These are phyloP conservation scores for Hemibagrus wyckioides DNA, from an alignment of 2,113 vertebrate species.

Conservation along the genomic window DNA sequence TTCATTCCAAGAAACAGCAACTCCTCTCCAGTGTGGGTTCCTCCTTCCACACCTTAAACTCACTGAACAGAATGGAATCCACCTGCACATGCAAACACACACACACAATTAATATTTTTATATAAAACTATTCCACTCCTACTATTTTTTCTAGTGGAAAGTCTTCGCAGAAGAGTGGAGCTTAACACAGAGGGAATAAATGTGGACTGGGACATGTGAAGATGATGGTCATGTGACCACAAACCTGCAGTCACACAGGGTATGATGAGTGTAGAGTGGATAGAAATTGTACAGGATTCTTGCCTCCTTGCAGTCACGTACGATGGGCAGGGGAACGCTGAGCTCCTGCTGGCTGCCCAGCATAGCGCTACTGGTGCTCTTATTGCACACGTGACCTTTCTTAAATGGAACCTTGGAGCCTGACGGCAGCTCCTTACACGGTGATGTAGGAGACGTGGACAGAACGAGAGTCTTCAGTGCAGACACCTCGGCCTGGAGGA, in stretches of 20 bases:
- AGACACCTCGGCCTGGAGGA: constrained; percentile 95
- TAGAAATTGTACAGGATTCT: constrained; percentile 14
- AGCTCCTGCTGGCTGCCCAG: constrained; percentile 85
- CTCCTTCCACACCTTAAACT: constrained; percentile 95
- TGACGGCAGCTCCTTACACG: constrained; percentile 83
- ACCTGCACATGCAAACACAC: constrained; percentile 70
- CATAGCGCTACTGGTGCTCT: constrained; percentile 95
- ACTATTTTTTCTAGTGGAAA: background rate
- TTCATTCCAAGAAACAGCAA: constrained; percentile 90
- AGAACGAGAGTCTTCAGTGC: constrained; percentile 93
- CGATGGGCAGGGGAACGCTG: constrained; percentile 85
- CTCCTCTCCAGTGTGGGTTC: constrained; percentile 89
- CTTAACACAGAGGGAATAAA: background rate
- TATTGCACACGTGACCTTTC: constrained; percentile 93
- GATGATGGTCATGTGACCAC: background rate
- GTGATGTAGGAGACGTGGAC: constrained; percentile 92
- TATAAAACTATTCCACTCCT: background rate
- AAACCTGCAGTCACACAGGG: background rate
- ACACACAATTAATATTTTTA: background rate
- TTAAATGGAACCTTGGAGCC: constrained; percentile 84
- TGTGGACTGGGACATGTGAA: background rate
- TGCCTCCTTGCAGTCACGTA: constrained; percentile 94
- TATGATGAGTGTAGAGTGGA: background rate
- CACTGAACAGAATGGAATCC: constrained; percentile 88
- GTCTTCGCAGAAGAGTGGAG: background rate